Conservation (phyloP, 2,113 vertebrate genomes). For the Hemicordylus capensis region DNA sequence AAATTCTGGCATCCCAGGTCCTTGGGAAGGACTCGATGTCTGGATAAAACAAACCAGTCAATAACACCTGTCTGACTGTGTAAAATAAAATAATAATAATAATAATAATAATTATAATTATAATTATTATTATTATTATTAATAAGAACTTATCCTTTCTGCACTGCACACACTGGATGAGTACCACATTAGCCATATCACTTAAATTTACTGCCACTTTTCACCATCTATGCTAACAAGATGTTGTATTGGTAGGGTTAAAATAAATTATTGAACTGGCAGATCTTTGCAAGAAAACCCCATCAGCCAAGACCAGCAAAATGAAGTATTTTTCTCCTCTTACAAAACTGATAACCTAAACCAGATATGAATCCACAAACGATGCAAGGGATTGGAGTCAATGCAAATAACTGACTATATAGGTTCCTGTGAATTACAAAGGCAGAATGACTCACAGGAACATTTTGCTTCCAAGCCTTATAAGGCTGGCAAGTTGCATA, state of each 20-base stretch:
- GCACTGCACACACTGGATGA: neutral
- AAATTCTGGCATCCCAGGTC: too few relatives aligned
- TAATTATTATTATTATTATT: too few relatives aligned
- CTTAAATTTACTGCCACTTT: neutral
- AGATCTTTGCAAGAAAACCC: neutral
- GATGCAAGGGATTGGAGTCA: neutral
- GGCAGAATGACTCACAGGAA: neutral
- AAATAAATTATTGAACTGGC: neutral
- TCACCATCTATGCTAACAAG: neutral
- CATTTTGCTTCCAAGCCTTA: neutral
- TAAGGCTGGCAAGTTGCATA: fast-evolving
- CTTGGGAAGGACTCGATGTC: too few relatives aligned
- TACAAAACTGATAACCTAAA: neutral
- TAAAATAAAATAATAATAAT: too few relatives aligned
- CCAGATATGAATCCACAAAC: neutral
- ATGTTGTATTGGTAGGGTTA: neutral
- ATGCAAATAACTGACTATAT: neutral
- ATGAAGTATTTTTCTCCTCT: fast-evolving
- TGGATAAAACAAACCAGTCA: too few relatives aligned
- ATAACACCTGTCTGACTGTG: too few relatives aligned
- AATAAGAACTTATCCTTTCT: too few relatives aligned
- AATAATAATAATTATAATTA: too few relatives aligned
- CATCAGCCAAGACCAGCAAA: neutral
- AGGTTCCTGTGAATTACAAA: neutral
- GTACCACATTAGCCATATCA: neutral